Evolutionary conservation across 2,888 invertebrate genomes (phyloP), one percentile per base, ranked within the genome.

Genomic region (Seira ritae): DNA sequence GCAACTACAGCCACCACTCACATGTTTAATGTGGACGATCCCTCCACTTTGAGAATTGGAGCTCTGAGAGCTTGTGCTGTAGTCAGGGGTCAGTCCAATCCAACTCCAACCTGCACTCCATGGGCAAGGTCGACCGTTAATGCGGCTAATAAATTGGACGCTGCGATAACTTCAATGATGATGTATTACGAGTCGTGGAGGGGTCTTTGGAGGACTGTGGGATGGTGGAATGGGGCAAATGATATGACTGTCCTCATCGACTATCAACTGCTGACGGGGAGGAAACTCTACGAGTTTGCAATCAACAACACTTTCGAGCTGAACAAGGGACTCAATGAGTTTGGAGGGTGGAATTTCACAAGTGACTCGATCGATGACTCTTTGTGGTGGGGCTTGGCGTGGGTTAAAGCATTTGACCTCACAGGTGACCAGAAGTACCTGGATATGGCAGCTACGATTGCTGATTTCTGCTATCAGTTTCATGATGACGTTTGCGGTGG

Each of bases 21-120:
- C 8, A 74, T 87, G 83, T 87, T 77, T 79, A 87, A 87, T 46
- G 42, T 87, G 1, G 87, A 87, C 70, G 76, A 85, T 62, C 79
- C 81, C 0, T 60, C 68, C n/a, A 46, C 73, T 10, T 22, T 70
- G 17, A 74, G 86, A n/a, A 84, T 86, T 12, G 86, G 87, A 1
- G 86, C 85, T 17, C 24, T 87, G 23, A 60, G 86, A 42, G 87
- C 83, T 12, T 86, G 87, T 77, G 69, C 46, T 46, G 19, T 23
- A 46, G 3, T 0, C 12, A 3, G 42, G 15, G 71, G 50, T 71
- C 55, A 71, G 31, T 12, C 37, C 31, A n/a, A 65, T 22, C 1
- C 31, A 31, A 37, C 24, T 74, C 8, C 50, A 68, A 19, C 50
- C 1, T 87, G 87, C 50, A 80, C 87, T 17, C 3, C 22, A 19